Percentiles rank a stretch among this genome's conserved stretches.
These are phyloP conservation scores for Microvelia longipes DNA, from an alignment of 1,140 invertebrate genomes.

Conservation along the genomic window DNA sequence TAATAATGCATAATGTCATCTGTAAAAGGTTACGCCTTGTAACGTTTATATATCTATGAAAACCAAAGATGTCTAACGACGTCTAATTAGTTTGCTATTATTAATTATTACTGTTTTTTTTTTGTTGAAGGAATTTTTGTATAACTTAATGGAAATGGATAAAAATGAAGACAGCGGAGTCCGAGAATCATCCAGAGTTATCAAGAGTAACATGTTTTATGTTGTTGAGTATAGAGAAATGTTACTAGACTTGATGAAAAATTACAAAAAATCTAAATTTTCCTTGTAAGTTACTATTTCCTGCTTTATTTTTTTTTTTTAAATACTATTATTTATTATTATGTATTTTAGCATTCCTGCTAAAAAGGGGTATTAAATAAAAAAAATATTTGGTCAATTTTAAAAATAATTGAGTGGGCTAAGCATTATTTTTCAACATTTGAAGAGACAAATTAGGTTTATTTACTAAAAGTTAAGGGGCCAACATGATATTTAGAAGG, in stretches of 20 bases:
- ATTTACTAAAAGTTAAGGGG: too few species aligned
- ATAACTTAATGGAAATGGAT: slow-evolving; percentile 69
- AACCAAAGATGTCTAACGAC: too few species aligned
- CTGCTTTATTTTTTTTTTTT: slow-evolving; percentile 5
- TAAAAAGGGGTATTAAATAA: too few species aligned
- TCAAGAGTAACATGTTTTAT: slow-evolving; percentile 88
- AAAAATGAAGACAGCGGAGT: slow-evolving; percentile 46
- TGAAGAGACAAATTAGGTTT: too few species aligned
- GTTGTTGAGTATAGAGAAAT: slow-evolving; percentile 87
- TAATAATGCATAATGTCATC: too few species aligned
- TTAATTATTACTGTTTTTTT: background rate
- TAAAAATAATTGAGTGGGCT: too few species aligned
- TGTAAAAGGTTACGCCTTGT: too few species aligned
- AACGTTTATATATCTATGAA: too few species aligned
- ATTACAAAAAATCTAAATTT: slow-evolving; percentile 73
- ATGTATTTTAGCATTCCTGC: background rate
- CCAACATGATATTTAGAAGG: too few species aligned
- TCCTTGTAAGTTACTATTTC: slow-evolving; percentile 42
- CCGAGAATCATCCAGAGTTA: slow-evolving; percentile 59
- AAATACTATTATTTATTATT: slow-evolving; percentile 1
- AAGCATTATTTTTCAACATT: too few species aligned
- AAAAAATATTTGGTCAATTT: too few species aligned
- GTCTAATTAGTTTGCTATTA: too few species aligned
- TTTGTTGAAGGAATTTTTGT: slow-evolving; percentile 35
- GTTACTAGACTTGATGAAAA: slow-evolving; percentile 54